Evolutionary conservation across 2,113 vertebrate genomes (phyloP), one percentile per base, ranked within the genome.

Genomic region (Eurypyga helias): DNA sequence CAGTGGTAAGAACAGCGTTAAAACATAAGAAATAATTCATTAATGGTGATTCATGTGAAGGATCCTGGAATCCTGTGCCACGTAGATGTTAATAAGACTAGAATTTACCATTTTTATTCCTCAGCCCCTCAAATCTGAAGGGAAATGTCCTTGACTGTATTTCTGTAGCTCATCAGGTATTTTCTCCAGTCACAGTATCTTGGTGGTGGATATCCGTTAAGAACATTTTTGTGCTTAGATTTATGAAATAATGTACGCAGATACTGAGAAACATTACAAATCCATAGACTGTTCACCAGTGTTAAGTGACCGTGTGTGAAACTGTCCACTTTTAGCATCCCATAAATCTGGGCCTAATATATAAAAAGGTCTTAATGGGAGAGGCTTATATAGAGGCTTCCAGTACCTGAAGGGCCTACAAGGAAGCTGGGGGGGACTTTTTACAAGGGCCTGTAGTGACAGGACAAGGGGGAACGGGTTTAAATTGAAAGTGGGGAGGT

Each of bases 1-100:
- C 98, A 88, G 91, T 98, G 99, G 99, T 99, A 93, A 99, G 97
- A 93, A 41, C n/a, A 79, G 7, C 1, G 2, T 69, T 87, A 69
- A 78, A 81, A 62, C 34, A 7, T 5, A 19, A 87, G 17, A 57
- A 93, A 9, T 49, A 36, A 46, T 48, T 85, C 34, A 55, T 34
- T 51, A 28, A 41, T 61, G 79, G 33, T 48, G 49, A 87, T 62
- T 83, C 26, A 11, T 36, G 24, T 13, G 62, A 46, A 94, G 81
- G n/a, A 46, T 45, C 36, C 36, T 80, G n/a, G 17, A 83, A n/a
- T 76, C 16, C 17, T 45, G 24, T 45, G 36, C 36, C 28, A 33
- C 15, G 5, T 23, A 49, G 90, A 65, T 72, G 24, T 38, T 69
- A 61, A 29, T 48, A 57, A 38, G 23, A 46, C 38, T 49, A 38